phyloP scores from a whole-genome alignment of 2,888 invertebrate species.

The Punctoribates punctum region DNA sequence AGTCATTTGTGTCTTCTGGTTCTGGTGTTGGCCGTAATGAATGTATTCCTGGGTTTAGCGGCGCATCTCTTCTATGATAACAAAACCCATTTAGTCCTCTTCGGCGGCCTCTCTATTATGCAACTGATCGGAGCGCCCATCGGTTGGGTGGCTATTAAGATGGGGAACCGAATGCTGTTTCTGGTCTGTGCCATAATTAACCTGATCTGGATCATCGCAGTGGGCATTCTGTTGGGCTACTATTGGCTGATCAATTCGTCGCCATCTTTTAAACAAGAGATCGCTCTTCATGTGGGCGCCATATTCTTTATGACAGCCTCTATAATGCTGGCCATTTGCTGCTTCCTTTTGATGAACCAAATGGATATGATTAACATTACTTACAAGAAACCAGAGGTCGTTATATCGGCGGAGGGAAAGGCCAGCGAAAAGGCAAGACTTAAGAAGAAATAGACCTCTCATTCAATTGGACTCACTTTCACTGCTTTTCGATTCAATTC shows the following conservation, averaged over 20 bases:
- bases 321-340: background rate
- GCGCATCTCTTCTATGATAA: background rate
- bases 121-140: background rate
- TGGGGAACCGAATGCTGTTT: background rate
- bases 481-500: no score
- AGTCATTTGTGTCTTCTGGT: background rate
- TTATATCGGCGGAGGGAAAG: no score
- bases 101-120: background rate
- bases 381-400: no score
- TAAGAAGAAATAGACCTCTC: no score
- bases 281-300: background rate
- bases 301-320: background rate
- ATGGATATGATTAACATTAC: background rate
- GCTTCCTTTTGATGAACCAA: background rate
- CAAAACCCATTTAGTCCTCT: conserved; percentile 6
- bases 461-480: no score
- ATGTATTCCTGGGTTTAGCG: background rate
- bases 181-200: background rate
- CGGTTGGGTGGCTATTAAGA: background rate
- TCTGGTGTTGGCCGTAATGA: background rate
- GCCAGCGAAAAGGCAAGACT: no score
- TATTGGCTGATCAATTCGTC: background rate
- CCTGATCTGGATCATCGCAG: background rate
- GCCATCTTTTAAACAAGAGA: background rate
- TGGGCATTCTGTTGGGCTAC: background rate